Base-by-base conservation (phyloP, 2,888 invertebrate species). In the Abrostola triplasia region DNA sequence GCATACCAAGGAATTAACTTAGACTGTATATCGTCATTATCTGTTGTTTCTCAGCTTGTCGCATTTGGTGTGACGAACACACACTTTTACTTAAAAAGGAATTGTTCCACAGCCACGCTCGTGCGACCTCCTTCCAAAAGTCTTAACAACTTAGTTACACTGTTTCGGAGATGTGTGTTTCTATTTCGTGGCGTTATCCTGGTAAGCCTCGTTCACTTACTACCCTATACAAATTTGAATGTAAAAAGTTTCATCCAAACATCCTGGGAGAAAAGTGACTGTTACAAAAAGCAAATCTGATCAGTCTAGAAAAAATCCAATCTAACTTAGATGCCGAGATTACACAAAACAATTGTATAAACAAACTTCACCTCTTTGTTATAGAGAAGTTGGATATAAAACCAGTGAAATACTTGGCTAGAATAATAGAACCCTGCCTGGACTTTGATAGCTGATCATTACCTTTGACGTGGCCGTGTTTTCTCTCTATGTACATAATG, bases 171-270 rank as follows among this genome's bases (percentile, higher is more conserved):
- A 72, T 57, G 50, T 54, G 36, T 36, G 53, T 44, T 48, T 37
- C 42, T 59, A 54, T 71, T 62, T 50, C 40, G 37, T 61, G 10
- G 35, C 12, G 48, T 59, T 51, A 59, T 69, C 53, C 59, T 36
- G 44, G 55, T 59, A 68, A 68, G 59, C 42, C 36, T 48, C 35
- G 7, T 47, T 47, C 41, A 40, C 54, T 40, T 68, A 53, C 50
- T 42, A 36, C 58, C 63, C 59, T 48, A 60, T 70, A 60, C 57
- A 58, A 60, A 54, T 74, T 64, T 64, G 41, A 60, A 64, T 60
- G 24, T 37, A 47, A 58, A 58, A 73, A 59, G n/a, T 64, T 73
- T 38, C 40, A 57, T n/a, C 8, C 49, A 12, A 41, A 40, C 51
- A 52, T 38, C 41, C 37, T 40, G 11, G 41, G 12, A 6, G 41